A percentile compares a stretch with the other conserved stretches of the same genome.
These are phyloP conservation scores for Temnothorax longispinosus DNA, from an alignment of 1,140 invertebrate species.

Conservation along the genomic window DNA sequence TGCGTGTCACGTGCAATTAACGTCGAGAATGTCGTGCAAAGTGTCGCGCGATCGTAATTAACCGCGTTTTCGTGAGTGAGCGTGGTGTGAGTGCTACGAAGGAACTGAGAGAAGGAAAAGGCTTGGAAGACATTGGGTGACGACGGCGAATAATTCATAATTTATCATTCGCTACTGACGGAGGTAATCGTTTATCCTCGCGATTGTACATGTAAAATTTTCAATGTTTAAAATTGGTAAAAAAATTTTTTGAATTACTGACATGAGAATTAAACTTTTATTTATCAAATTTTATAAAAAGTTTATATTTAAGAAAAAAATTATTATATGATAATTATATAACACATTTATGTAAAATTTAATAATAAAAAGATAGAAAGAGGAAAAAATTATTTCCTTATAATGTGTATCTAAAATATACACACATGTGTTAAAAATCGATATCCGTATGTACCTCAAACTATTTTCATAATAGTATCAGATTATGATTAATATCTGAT, in stretches of 20 bases:
- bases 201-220: neutral
- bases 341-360: neutral
- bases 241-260: neutral
- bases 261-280: neutral
- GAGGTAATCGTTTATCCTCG: neutral
- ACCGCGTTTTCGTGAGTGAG: neutral
- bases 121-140: neutral
- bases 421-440: neutral
- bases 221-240: neutral
- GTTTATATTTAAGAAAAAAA: neutral
- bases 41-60: slow-evolving; percentile 18
- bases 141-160: neutral
- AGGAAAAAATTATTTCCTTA: neutral
- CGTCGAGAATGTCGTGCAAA: neutral
- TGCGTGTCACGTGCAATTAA: slow-evolving; percentile 2
- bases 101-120: neutral
- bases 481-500: neutral
- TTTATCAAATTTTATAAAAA: neutral
- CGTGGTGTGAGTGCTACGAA: neutral
- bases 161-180: neutral
- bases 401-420: neutral
- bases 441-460: neutral
- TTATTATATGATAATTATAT: too few species aligned
- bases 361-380: neutral
- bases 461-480: neutral